Conservation (phyloP, 2,888 invertebrate species). For the Ecliptopera silaceata region DNA sequence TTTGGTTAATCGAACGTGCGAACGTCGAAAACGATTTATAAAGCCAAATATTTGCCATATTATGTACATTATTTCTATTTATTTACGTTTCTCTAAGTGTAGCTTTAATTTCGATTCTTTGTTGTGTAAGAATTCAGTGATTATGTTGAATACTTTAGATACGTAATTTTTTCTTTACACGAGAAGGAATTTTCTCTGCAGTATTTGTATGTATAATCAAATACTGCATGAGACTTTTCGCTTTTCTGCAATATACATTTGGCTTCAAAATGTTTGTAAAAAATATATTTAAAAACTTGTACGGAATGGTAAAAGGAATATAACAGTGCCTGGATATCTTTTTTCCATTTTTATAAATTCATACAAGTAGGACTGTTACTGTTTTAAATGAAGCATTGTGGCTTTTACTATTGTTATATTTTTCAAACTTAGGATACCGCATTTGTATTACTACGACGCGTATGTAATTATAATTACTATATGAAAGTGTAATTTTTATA, state of each 20-base stretch:
- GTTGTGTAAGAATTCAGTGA: conserved; percentile 33
- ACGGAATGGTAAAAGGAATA: conserved; percentile 56
- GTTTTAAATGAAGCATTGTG: conserved; percentile 63
- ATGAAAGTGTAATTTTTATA: conserved; percentile 83
- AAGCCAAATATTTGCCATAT: conserved; percentile 82
- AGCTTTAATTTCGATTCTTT: conserved; percentile 56
- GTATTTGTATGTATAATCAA: conserved; percentile 70
- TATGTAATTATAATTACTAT: conserved; percentile 58
- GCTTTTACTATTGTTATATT: conserved; percentile 82
- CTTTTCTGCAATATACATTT: conserved; percentile 57
- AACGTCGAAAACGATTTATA: conserved; percentile 62
- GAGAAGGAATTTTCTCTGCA: conserved; percentile 71
- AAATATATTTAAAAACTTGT: conserved; percentile 32
- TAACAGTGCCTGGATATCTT: conserved; percentile 73
- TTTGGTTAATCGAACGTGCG: conserved; percentile 31
- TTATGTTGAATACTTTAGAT: conserved; percentile 26
- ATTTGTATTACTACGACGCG: conserved; percentile 77
- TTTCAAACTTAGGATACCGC: conserved; percentile 76
- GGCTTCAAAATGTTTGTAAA: conserved; percentile 42
- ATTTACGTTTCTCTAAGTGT: conserved; percentile 60
- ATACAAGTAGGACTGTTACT: conserved; percentile 64
- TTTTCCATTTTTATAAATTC: conserved; percentile 64
- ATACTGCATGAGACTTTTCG: conserved; percentile 70
- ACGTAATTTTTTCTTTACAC: conserved; percentile 38
- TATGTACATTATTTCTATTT: conserved; percentile 75